phyloP scores from a whole-genome alignment of 64 coral and sea anemone genomes.

The Actinia equina region DNA sequence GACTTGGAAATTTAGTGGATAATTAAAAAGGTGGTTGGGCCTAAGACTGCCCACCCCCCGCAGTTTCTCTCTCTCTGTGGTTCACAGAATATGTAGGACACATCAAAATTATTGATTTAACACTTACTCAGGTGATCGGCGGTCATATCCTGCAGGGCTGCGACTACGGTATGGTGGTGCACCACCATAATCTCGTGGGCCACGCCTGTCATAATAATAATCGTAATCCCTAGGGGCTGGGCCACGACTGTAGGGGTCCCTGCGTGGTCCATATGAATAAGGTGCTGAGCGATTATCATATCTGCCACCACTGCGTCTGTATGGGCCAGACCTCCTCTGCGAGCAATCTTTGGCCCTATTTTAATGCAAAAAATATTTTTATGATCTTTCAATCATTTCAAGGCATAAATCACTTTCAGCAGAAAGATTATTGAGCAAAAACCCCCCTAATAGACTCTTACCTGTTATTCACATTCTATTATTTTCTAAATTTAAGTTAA shows the following conservation, averaged over 20 bases:
- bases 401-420: neutral
- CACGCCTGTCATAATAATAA: conserved; percentile 37
- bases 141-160: conserved; percentile 55
- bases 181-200: conserved; percentile 53
- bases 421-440: too few relatives aligned
- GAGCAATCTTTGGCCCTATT: conserved; percentile 92
- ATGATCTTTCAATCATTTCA: neutral
- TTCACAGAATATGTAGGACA: too few relatives aligned
- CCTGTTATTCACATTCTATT: too few relatives aligned
- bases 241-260: conserved; percentile 38
- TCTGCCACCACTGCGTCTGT: conserved; percentile 10
- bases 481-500: too few relatives aligned
- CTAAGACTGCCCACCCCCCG: too few relatives aligned
- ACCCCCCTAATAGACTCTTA: too few relatives aligned
- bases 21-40: too few relatives aligned
- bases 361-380: neutral
- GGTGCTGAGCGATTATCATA: conserved; percentile 27
- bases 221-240: conserved; percentile 62
- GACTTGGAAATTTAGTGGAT: too few relatives aligned
- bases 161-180: conserved; percentile 54
- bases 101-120: neutral
- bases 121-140: conserved; percentile 30
- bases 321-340: conserved; percentile 42
- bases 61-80: too few relatives aligned
- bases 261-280: conserved; percentile 28